Percentiles rank a stretch among this genome's conserved stretches.
Evolutionary conservation across 2,113 vertebrate species (phyloP).

Genomic region (Donacobius atricapilla): DNA sequence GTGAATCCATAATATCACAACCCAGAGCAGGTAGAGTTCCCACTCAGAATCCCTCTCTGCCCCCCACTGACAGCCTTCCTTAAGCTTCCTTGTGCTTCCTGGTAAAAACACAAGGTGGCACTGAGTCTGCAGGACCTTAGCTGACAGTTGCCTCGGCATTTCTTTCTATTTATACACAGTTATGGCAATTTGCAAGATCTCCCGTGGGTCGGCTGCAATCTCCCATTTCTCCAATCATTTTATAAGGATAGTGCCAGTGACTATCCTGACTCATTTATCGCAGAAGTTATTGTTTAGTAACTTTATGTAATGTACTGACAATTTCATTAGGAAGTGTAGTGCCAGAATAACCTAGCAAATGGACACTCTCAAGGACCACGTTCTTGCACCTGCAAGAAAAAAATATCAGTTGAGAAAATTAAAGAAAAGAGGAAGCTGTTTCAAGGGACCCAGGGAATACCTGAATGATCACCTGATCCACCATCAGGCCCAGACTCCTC

Average conservation of each 20-base stretch:
- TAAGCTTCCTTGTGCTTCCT: slow-evolving; percentile 35
- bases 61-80: background rate
- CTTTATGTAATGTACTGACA: background rate
- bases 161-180: slow-evolving; percentile 6
- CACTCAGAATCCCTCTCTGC: background rate
- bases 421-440: background rate
- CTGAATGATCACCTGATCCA: background rate
- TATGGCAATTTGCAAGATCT: background rate
- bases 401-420: background rate
- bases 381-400: background rate
- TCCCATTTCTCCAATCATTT: background rate
- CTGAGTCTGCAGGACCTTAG: slow-evolving; percentile 48
- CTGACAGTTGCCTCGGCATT: background rate
- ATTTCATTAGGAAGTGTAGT: background rate
- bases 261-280: background rate
- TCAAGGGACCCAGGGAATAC: background rate
- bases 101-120: slow-evolving; percentile 51
- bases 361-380: background rate
- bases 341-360: background rate
- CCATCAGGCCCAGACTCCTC: background rate
- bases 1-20: background rate
- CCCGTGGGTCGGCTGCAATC: background rate
- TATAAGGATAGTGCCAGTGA: background rate
- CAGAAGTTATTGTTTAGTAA: background rate
- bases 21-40: background rate